These are phyloP conservation scores for Andrena fulva DNA, from an alignment of 2,888 invertebrate species.

Conservation along the genomic window DNA sequence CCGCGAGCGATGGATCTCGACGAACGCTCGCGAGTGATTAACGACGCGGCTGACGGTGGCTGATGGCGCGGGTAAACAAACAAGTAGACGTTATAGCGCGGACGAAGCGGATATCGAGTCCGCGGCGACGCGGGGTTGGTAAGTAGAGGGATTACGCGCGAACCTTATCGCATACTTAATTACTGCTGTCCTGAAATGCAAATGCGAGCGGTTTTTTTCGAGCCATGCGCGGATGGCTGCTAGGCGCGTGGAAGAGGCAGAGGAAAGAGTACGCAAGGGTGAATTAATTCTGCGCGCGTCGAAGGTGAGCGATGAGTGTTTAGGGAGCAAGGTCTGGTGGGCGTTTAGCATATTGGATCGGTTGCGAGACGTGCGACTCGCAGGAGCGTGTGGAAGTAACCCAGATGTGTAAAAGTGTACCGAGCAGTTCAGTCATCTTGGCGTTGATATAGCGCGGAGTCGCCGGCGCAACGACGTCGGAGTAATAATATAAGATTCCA, in stretches of 20 bases:
- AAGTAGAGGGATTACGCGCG: conserved; percentile 11
- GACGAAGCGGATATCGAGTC: conserved; percentile 12
- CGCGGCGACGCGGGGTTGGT: neutral
- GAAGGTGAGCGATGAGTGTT: too few species aligned
- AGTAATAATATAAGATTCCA: too few species aligned
- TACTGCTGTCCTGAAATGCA: conserved; percentile 14
- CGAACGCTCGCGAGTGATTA: neutral
- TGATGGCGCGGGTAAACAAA: conserved; percentile 2
- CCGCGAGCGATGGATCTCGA: neutral
- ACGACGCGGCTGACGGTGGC: neutral
- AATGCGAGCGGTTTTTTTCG: conserved; percentile 7
- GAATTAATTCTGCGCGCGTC: neutral
- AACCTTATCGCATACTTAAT: conserved; percentile 15
- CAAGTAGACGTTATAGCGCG: neutral
- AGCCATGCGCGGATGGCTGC: neutral
- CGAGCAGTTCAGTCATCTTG: too few species aligned
- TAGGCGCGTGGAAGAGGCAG: neutral
- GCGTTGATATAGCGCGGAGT: too few species aligned
- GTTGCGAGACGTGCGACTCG: too few species aligned
- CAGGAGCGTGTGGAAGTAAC: too few species aligned
- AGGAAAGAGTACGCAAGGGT: neutral
- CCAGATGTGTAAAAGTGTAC: too few species aligned
- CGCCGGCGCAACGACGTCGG: too few species aligned
- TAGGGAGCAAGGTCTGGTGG: too few species aligned
- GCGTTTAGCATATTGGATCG: too few species aligned